Evolutionary conservation across 2,797 vertebrate genomes (phyloP).

Genomic region (Sebastolobus alascanus): DNA sequence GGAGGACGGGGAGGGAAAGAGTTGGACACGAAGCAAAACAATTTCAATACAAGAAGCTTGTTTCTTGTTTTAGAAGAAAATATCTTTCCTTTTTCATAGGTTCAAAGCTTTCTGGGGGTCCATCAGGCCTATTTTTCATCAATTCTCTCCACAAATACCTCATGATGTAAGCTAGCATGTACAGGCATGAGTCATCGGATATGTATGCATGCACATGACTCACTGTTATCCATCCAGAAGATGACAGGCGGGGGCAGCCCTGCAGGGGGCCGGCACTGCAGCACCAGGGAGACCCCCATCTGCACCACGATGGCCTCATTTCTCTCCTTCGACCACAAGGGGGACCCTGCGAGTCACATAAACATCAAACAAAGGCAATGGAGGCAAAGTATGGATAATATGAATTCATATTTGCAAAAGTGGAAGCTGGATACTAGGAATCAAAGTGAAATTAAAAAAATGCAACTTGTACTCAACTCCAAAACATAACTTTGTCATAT

Average conservation of each 20-base stretch:
- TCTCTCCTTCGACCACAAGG: conserved; percentile 97
- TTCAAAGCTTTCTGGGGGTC: too few relatives aligned
- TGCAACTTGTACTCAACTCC: too few relatives aligned
- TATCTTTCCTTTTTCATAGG: not conserved
- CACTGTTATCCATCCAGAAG: conserved; percentile 99
- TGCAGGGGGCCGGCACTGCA: conserved; percentile 93
- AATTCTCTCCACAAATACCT: not conserved
- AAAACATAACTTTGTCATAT: not conserved
- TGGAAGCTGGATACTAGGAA: not conserved
- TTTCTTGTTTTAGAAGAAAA: not conserved
- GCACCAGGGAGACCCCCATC: conserved; percentile 89
- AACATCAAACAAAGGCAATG: conserved; percentile 35
- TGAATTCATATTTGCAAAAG: not conserved
- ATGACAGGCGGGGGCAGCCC: conserved; percentile 96
- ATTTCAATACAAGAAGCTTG: not conserved
- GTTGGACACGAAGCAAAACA: not conserved
- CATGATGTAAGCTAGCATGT: not conserved
- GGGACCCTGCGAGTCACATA: conserved; percentile 88
- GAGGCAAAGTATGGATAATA: not conserved
- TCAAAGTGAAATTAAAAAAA: not conserved
- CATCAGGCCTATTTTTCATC: not conserved
- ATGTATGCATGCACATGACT: conserved; percentile 68
- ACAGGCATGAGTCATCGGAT: not conserved
- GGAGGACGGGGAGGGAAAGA: not conserved
- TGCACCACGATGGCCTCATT: conserved; percentile 90